phyloP scores from a whole-genome alignment of 1,140 invertebrate genomes.

The Drosophila aff. region DNA sequence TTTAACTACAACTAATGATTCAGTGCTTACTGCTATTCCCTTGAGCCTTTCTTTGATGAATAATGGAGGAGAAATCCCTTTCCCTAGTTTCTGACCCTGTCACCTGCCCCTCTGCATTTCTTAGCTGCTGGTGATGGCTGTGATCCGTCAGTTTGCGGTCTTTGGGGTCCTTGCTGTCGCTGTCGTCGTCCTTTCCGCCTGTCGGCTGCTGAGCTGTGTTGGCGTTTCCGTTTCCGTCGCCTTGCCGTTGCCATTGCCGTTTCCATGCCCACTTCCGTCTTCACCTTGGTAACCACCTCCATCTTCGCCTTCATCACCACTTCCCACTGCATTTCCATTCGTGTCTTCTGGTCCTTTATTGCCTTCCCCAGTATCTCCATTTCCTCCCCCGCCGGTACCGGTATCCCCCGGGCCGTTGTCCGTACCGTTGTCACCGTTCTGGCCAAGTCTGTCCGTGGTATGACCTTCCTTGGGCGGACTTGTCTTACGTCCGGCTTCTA shows the following conservation, averaged over 20 bases:
- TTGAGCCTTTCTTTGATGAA: neutral
- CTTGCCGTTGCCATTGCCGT: neutral
- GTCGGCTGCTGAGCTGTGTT: too few species aligned
- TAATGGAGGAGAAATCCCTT: neutral
- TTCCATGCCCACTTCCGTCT: neutral
- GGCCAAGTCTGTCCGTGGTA: too few species aligned
- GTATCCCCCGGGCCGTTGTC: too few species aligned
- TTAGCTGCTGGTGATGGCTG: conserved; percentile 72
- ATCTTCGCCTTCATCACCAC: too few species aligned
- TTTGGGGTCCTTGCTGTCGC: conserved; percentile 52
- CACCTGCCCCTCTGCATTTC: conserved; percentile 36
- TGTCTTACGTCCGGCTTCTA: neutral
- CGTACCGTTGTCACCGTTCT: too few species aligned
- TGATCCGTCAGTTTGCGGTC: conserved; percentile 28
- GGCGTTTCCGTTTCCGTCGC: neutral
- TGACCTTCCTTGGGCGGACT: neutral
- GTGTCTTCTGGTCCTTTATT: neutral
- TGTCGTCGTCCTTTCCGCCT: conserved; percentile 29
- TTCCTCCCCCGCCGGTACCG: too few species aligned
- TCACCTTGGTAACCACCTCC: neutral
- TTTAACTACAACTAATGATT: too few species aligned
- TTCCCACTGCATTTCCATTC: neutral
- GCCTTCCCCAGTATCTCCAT: neutral
- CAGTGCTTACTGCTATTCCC: neutral
- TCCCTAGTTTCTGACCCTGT: neutral